These are phyloP conservation scores for Zaprionus tsacasi DNA, from an alignment of 1,140 invertebrate genomes.

Conservation along the genomic window DNA sequence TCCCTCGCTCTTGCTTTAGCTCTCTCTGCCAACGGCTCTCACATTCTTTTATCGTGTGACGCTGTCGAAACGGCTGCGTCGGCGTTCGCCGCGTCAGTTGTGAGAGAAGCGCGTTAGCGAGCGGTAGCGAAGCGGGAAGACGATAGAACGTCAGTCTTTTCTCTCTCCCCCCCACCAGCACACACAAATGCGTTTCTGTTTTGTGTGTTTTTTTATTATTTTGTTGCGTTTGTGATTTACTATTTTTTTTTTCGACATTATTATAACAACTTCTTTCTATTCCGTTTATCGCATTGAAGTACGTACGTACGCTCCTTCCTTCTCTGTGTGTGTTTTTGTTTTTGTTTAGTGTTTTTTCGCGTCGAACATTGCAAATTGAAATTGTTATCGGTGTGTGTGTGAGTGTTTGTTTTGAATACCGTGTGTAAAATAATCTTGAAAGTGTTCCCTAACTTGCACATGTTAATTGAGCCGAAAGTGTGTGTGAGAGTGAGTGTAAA, in stretches of 20 bases:
- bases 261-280: constrained; percentile 17
- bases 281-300: constrained; percentile 7
- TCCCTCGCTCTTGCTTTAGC: background rate
- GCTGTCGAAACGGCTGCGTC: constrained; percentile 41
- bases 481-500: background rate
- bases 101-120: constrained; percentile 46
- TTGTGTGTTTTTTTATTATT: constrained; percentile 20
- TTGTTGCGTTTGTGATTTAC: constrained; percentile 41
- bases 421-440: background rate
- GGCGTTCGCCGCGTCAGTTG: constrained; percentile 49
- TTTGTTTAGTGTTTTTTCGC: constrained; percentile 1
- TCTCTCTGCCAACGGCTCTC: constrained; percentile 13
- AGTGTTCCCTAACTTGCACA: constrained; percentile 1
- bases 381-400: background rate
- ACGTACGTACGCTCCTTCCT: background rate
- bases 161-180: background rate
- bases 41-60: constrained; percentile 36
- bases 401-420: background rate
- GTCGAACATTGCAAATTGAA: constrained; percentile 6
- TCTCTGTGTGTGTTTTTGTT: constrained; percentile 18
- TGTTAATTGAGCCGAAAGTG: background rate
- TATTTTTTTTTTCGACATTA: background rate
- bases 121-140: constrained; percentile 45
- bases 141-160: constrained; percentile 15
- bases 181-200: constrained; percentile 33